These are phyloP conservation scores for Hippasteria phrygiana DNA, from an alignment of 53 echinoderm and acorn worm genomes.

Conservation along the genomic window DNA sequence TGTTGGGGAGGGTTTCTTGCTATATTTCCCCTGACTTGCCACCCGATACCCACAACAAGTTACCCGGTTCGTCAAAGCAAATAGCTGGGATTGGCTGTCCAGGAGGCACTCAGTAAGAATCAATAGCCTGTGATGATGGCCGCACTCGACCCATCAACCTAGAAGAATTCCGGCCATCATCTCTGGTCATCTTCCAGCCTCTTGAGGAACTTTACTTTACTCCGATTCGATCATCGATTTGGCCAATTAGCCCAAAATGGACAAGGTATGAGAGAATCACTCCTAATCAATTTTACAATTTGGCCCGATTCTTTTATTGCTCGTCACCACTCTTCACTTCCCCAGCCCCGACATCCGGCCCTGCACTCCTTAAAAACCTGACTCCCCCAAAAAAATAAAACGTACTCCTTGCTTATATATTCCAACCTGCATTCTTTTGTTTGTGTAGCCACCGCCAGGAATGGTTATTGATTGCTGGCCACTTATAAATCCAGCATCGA, in stretches of 20 bases:
- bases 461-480: conserved; percentile 55
- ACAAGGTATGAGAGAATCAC: not conserved
- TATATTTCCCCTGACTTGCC: conserved; percentile 52
- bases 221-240: conserved; percentile 38
- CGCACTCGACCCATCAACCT: not conserved
- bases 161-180: not conserved
- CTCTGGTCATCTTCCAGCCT: not conserved
- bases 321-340: not conserved
- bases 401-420: conserved; percentile 20
- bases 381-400: not conserved
- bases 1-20: conserved; percentile 16
- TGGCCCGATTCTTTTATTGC: not conserved
- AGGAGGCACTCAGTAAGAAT: conserved; percentile 31
- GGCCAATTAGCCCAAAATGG: conserved; percentile 38
- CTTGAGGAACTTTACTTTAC: not conserved
- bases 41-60: conserved; percentile 56
- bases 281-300: conserved; percentile 28
- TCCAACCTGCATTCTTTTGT: conserved; percentile 53
- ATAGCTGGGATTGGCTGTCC: conserved; percentile 50
- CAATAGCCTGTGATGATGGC: conserved; percentile 14
- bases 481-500: conserved; percentile 67
- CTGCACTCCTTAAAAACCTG: conserved; percentile 11
- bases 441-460: conserved; percentile 64
- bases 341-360: conserved; percentile 48
- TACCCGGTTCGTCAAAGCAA: conserved; percentile 50